Conservation (phyloP, 1,140 invertebrate genomes). For the Dreissena polymorpha region DNA sequence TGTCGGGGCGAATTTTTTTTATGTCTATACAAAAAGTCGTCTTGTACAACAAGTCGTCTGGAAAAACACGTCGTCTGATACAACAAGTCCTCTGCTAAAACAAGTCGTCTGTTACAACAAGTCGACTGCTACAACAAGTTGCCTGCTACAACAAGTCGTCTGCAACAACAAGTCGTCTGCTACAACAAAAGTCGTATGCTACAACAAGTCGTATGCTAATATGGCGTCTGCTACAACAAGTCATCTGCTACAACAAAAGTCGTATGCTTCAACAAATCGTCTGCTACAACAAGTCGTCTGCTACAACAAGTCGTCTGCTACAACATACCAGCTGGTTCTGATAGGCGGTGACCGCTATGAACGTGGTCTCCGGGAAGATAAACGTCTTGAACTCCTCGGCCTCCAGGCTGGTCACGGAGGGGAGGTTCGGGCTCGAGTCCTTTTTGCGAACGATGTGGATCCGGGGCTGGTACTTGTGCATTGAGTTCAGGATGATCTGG, state of each 20-base stretch:
- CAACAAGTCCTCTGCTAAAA: conserved; percentile 53
- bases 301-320: not conserved
- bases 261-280: no score
- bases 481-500: conserved; percentile 97
- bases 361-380: conserved; percentile 98
- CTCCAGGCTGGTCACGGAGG: conserved; percentile 83
- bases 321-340: conserved; percentile 95
- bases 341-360: conserved; percentile 99
- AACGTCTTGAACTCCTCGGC: conserved; percentile 91
- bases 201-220: no score
- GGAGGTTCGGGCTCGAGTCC: conserved; percentile 82
- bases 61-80: no score
- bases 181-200: no score
- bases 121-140: conserved; percentile 78
- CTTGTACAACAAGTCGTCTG: conserved; percentile 81
- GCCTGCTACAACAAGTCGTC: no score
- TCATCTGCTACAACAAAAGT: no score
- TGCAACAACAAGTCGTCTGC: conserved; percentile 76
- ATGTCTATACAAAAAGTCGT: no score
- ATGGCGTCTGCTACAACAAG: conserved; percentile 81
- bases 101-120: conserved; percentile 79
- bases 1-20: no score
- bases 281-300: conserved; percentile 76
- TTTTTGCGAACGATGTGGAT: conserved; percentile 89
- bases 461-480: conserved; percentile 99